A percentile compares a stretch with the other conserved stretches of the same genome.
Evolutionary conservation across 2,113 vertebrate genomes (phyloP).

Genomic region (Gnathonemus longibarbis): DNA sequence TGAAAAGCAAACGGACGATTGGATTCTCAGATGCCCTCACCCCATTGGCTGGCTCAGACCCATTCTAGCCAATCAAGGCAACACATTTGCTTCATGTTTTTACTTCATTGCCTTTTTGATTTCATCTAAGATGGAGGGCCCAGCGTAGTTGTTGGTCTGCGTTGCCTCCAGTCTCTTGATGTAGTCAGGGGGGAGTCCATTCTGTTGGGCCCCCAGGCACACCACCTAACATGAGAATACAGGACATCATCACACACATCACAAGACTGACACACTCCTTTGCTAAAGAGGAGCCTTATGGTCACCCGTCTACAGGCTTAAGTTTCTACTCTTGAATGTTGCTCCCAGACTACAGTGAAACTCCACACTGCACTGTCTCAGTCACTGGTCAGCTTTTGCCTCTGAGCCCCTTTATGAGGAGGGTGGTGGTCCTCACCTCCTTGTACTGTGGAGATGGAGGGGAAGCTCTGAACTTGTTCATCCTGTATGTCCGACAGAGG

Average conservation of each 20-base stretch:
- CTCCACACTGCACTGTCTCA: not conserved
- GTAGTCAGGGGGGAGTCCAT: conserved; percentile 62
- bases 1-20: not conserved
- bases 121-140: conserved; percentile 28
- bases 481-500: conserved; percentile 80
- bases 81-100: not conserved
- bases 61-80: not conserved
- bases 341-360: not conserved
- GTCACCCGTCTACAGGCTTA: conserved; percentile 4
- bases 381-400: not conserved
- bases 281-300: not conserved
- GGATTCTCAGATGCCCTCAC: not conserved
- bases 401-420: not conserved
- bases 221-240: conserved; percentile 56
- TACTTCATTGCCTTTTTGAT: conserved; percentile 5
- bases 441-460: conserved; percentile 88
- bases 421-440: conserved; percentile 54
- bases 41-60: not conserved
- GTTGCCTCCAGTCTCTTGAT: conserved; percentile 65
- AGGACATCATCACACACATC: not conserved
- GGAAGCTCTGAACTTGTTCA: conserved; percentile 67
- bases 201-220: conserved; percentile 69
- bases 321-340: not conserved
- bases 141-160: conserved; percentile 65
- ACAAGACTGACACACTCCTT: not conserved